phyloP scores from a whole-genome alignment of 2,113 vertebrate genomes.

The Saccopteryx bilineata region DNA sequence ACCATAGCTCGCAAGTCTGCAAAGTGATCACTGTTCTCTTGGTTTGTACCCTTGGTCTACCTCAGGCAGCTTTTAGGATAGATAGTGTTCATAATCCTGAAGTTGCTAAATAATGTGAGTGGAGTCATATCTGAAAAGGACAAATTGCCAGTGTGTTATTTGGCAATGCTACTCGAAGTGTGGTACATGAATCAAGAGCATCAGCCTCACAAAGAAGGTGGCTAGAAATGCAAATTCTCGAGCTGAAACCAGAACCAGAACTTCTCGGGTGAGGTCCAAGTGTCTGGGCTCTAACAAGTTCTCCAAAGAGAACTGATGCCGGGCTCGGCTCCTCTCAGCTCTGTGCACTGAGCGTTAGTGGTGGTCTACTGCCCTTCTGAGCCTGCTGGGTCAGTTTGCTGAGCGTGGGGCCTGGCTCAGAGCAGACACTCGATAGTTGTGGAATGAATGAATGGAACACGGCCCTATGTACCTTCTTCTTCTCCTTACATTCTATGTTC shows the following conservation, averaged over 20 bases:
- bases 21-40: not conserved
- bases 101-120: not conserved
- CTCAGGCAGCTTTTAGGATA: not conserved
- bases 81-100: not conserved
- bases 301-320: not conserved
- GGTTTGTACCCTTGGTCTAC: not conserved
- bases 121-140: not conserved
- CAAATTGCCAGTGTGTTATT: not conserved
- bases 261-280: not conserved
- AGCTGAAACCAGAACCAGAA: not conserved
- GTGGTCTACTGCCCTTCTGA: not conserved
- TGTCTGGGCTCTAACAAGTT: not conserved
- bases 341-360: too few relatives aligned
- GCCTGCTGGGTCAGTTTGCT: too few relatives aligned
- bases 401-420: not conserved
- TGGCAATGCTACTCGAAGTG: not conserved
- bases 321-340: not conserved
- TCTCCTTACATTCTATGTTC: not conserved
- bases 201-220: not conserved
- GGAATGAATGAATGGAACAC: not conserved
- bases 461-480: not conserved
- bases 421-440: not conserved
- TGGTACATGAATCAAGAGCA: rapidly evolving
- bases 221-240: not conserved
- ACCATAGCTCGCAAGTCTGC: not conserved